Base-by-base conservation (phyloP, 2,797 vertebrate genomes). In the Muraenolepis orangiensis region DNA sequence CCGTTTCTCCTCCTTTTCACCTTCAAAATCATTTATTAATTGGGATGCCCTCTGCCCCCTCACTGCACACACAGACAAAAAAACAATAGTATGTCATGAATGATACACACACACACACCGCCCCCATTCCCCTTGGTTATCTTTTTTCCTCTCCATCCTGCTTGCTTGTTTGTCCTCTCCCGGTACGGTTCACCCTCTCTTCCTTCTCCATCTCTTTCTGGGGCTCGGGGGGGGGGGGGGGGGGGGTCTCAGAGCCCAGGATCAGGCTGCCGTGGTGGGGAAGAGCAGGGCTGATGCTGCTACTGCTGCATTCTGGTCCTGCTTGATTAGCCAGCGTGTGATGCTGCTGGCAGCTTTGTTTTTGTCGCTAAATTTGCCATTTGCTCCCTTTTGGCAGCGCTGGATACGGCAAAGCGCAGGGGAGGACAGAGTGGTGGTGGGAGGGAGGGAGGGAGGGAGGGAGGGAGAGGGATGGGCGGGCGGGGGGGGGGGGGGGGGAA, bases 291-390 rank as follows among this genome's bases (percentile, higher is more conserved):
- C 3, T 4, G 36, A 3, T 38, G 32, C 32, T 34, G 42, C 42
- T 46, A 82, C 76, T 86, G 83, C 85, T 81, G 85, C 87, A 85
- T 86, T 84, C 82, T 92, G 89, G 88, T 88, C 85, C 77, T 88
- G 90, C 90, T 89, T 92, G 91, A 91, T 93, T 91, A 92, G 87
- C 84, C 84, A 79, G 87, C 72, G 82, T 87, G 86, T 78, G 87
- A 91, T 84, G 91, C 91, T 89, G 81, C 70, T 80, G 89, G 92
- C 87, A 83, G 90, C 90, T 92, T 93, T 92, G 90, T 91, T 92
- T n/a, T 93, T 84, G 89, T 86, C 85, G 84, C 83, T 87, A 89
- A 93, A 91, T 88, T 87, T 84, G 81, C 88, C 80, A 83, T 90
- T n/a, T n/a, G n/a, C n/a, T 89, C 88, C 85, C 82, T 81, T 71